Base-by-base conservation (phyloP, 2,888 invertebrate genomes). In the Leuctra nigra region DNA sequence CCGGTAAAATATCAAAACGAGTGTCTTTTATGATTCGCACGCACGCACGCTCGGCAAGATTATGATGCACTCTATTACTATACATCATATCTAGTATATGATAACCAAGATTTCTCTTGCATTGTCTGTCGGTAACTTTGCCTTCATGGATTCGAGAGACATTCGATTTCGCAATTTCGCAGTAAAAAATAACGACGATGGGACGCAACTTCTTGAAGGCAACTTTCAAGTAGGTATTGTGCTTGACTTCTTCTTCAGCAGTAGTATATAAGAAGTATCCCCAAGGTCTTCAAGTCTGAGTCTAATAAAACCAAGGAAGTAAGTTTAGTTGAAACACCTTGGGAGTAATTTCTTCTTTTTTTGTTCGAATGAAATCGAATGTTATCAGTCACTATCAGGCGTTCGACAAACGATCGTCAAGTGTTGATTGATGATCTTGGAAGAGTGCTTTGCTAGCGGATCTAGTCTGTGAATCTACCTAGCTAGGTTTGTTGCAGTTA, bases 361-460 rank as follows among this genome's bases (percentile, higher is more conserved):
- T 47, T 47, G 47, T 47, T 47, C n/a, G 47, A 47, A 47, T 47
- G 14, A 24, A 47, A 47, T 47, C 25, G 47, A 47, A 25, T 47
- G 47, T 47, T 47, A 47, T 47, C 47, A 47, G 47, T 47, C 47
- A 47, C 47, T 25, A 25, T 47, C 47, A 47, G 47, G 25, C 47
- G n/a, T 47, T 47, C 47, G 47, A 47, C 47, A 47, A 47, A 47
- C 47, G 47, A 47, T 47, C 47, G 47, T 23, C 47, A 47, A 47
- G 25, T 25, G 25, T 47, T 47, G 47, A 47, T 47, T 47, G 47
- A 47, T 47, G 47, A 47, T 47, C 25, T 29, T n/a, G n/a, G n/a
- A n/a, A n/a, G n/a, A n/a, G n/a, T n/a, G n/a, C n/a, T n/a, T n/a
- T n/a, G n/a, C n/a, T n/a, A n/a, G n/a, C n/a, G n/a, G n/a, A n/a